These are phyloP conservation scores for Staurois parvus DNA, from an alignment of 2,797 vertebrate genomes.

Conservation along the genomic window DNA sequence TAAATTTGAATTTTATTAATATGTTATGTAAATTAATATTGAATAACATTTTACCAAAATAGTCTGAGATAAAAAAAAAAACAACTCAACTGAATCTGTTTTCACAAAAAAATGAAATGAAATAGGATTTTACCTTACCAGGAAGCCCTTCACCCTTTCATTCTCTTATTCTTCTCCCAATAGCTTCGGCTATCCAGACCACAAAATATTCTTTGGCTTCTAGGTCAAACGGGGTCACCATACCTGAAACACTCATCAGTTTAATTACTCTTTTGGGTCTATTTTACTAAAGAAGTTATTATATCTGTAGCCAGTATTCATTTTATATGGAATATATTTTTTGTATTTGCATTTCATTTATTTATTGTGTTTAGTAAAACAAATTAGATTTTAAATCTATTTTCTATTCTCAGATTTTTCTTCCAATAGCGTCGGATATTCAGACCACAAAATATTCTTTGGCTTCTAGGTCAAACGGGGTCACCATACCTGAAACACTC, in stretches of 20 bases:
- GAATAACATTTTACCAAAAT: not conserved
- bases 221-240: not conserved
- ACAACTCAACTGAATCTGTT: not conserved
- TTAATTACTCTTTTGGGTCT: too few species aligned
- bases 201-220: slow-evolving; percentile 7
- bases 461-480: slow-evolving; percentile 15
- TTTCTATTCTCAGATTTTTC: slow-evolving; percentile 2
- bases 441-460: not conserved
- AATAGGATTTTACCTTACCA: slow-evolving; percentile 31
- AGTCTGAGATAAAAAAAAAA: not conserved
- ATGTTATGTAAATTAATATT: not conserved
- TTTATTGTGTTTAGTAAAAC: too few species aligned
- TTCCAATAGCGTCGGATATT: slow-evolving; percentile 6
- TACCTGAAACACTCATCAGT: not conserved
- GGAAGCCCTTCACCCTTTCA: not conserved
- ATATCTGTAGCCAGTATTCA: too few species aligned
- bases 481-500: not conserved
- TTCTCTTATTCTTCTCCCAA: slow-evolving; percentile 4
- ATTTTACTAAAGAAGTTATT: too few species aligned
- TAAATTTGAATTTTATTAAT: not conserved
- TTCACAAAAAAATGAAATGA: not conserved
- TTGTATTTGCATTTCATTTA: too few species aligned
- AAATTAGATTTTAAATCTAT: too few species aligned
- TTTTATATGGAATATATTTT: too few species aligned
- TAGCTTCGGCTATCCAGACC: slow-evolving; percentile 16